These are phyloP conservation scores for Zapornia atra DNA, from an alignment of 2,113 vertebrate species.

Conservation along the genomic window DNA sequence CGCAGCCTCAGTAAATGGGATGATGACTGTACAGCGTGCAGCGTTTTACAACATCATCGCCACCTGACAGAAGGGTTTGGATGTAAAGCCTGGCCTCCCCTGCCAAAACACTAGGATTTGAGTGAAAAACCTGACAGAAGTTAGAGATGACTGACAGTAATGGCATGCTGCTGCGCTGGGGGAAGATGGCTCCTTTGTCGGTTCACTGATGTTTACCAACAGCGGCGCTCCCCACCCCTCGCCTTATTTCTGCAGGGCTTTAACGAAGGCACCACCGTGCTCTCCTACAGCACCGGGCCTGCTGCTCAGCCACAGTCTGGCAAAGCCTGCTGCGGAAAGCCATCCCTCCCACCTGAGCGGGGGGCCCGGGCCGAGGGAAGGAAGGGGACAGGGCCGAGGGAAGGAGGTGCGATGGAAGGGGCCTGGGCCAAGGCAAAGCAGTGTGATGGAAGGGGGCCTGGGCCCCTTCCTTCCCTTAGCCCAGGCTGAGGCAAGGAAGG, in stretches of 20 bases:
- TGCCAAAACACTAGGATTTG: background rate
- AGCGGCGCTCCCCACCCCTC: fast-evolving
- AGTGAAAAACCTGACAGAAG: slow-evolving; percentile 53
- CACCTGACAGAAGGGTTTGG: slow-evolving; percentile 6
- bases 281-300: background rate
- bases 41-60: background rate
- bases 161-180: background rate
- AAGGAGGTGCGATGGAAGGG: too few relatives aligned
- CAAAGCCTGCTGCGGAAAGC: too few relatives aligned
- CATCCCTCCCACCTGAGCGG: fast-evolving
- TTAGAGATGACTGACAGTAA: slow-evolving; percentile 54
- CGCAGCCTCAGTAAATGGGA: background rate
- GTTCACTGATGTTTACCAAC: background rate
- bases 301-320: background rate
- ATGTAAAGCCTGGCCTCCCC: background rate
- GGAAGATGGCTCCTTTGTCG: slow-evolving; percentile 19
- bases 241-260: background rate
- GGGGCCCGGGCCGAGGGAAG: background rate
- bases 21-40: background rate
- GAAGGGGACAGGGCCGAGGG: too few relatives aligned
- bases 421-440: too few relatives aligned
- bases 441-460: too few relatives aligned
- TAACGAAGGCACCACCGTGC: background rate
- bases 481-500: too few relatives aligned
- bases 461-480: too few relatives aligned